Conservation (phyloP, 2,797 vertebrate genomes). For the Poecile montanus region DNA sequence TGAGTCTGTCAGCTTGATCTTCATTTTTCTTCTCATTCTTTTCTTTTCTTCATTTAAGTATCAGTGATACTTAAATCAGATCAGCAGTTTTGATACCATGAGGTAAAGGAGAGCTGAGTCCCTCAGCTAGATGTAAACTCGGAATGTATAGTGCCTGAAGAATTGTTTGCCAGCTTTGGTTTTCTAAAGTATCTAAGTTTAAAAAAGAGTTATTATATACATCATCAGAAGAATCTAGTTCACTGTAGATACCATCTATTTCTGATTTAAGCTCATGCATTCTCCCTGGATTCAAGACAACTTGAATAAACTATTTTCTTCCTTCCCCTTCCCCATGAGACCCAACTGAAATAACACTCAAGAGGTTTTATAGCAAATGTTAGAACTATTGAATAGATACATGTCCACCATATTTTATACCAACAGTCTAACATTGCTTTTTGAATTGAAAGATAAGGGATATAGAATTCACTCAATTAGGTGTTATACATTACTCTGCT, state of each 20-base stretch:
- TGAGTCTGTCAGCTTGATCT: background rate
- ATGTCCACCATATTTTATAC: background rate
- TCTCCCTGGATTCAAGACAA: background rate
- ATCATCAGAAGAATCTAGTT: background rate
- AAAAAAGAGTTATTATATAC: background rate
- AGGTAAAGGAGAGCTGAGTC: background rate
- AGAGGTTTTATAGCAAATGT: background rate
- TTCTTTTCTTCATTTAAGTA: too few species aligned
- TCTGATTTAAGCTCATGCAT: background rate
- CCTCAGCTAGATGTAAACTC: background rate
- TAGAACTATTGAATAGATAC: background rate
- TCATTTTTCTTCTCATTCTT: background rate
- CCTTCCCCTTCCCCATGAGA: fast-evolving
- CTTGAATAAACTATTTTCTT: background rate
- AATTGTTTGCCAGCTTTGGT: background rate
- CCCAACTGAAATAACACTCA: background rate
- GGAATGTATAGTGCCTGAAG: background rate
- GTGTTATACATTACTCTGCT: background rate
- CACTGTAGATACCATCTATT: background rate
- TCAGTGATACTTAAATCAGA: background rate
- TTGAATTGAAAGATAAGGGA: background rate
- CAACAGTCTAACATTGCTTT: background rate
- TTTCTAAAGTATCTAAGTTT: background rate
- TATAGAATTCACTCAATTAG: background rate
- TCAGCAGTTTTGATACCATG: background rate